Evolutionary conservation across 2,113 vertebrate genomes (phyloP).

Genomic region (Salvator merianae): DNA sequence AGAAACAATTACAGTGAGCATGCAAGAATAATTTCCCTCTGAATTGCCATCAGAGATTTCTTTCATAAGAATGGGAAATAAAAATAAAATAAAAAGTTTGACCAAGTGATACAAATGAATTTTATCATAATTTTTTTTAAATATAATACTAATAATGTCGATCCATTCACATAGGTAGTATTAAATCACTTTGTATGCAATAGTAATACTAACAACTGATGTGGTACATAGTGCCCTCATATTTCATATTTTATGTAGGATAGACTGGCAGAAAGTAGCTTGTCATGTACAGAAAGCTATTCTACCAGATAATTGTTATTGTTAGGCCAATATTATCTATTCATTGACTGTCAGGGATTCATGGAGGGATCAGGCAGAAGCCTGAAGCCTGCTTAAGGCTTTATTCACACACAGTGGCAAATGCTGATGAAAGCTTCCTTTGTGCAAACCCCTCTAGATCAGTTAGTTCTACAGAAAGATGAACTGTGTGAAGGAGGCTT

Average conservation of each 20-base stretch:
- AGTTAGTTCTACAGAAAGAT: no score
- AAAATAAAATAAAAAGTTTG: conserved; percentile 52
- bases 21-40: conserved; percentile 72
- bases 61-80: conserved; percentile 45
- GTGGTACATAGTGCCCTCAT: not conserved
- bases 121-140: conserved; percentile 27
- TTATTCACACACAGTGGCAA: not conserved
- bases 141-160: not conserved
- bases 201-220: not conserved
- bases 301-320: not conserved
- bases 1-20: conserved; percentile 77
- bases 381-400: not conserved
- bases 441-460: no score
- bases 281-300: not conserved
- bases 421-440: not conserved
- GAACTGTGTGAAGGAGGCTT: no score
- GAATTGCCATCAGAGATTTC: conserved; percentile 58
- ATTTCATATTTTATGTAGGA: not conserved
- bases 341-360: no score
- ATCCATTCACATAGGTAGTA: not conserved
- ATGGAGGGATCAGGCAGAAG: no score
- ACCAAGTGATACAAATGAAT: conserved; percentile 54
- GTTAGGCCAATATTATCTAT: no score
- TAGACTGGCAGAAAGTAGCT: not conserved
- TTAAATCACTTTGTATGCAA: not conserved